A percentile compares a stretch with the other conserved stretches of the same genome.
phyloP scores from a whole-genome alignment of 2,113 vertebrate species.

The Aplodontia rufa region DNA sequence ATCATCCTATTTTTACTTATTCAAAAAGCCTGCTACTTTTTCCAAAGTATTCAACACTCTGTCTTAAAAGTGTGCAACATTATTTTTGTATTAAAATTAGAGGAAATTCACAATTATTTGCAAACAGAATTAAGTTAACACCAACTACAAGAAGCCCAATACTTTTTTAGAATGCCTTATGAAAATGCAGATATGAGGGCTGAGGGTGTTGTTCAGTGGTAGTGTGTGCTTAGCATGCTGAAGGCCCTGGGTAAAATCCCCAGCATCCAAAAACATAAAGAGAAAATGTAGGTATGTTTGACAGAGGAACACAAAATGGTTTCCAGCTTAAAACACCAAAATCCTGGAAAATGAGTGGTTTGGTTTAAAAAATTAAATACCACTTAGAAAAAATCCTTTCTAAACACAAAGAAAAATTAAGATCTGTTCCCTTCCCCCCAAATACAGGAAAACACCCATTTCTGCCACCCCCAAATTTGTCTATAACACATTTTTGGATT shows the following conservation, averaged over 20 bases:
- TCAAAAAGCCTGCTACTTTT: slow-evolving; percentile 42
- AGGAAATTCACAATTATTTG: slow-evolving; percentile 16
- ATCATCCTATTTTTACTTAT: slow-evolving; percentile 28
- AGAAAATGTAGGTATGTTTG: background rate
- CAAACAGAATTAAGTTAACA: slow-evolving; percentile 38
- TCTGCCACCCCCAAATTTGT: background rate
- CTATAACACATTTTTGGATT: background rate
- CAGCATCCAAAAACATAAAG: background rate
- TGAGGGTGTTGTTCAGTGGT: too few relatives aligned
- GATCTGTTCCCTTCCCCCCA: background rate
- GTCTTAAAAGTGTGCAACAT: background rate
- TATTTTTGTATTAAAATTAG: slow-evolving; percentile 29
- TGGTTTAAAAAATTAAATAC: slow-evolving; percentile 27
- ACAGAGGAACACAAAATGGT: background rate
- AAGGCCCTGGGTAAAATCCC: background rate
- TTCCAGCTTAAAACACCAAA: slow-evolving; percentile 33
- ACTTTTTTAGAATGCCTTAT: background rate
- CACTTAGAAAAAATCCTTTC: slow-evolving; percentile 26
- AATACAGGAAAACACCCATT: background rate
- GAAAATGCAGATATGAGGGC: background rate
- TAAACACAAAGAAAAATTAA: slow-evolving; percentile 24
- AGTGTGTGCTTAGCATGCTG: too few relatives aligned
- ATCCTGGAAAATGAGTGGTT: background rate
- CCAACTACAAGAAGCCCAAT: background rate
- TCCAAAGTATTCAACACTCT: slow-evolving; percentile 9